phyloP scores from a whole-genome alignment of 2,113 vertebrate species.

The Casuarius casuarius region DNA sequence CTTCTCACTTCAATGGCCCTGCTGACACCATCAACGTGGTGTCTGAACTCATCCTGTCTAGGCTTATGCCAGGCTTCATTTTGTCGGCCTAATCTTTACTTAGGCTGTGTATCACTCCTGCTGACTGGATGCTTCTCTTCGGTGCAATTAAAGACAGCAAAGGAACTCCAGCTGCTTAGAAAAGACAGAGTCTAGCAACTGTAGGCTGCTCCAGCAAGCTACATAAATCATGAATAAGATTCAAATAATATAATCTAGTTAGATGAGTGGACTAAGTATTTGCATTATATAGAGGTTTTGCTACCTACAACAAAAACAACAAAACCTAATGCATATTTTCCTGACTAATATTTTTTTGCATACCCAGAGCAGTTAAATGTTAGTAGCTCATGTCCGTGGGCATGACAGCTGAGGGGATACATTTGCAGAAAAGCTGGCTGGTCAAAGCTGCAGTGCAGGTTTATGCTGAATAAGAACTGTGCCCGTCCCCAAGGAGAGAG shows the following conservation, averaged over 20 bases:
- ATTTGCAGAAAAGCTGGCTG: not conserved
- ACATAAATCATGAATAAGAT: not conserved
- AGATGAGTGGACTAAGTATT: not conserved
- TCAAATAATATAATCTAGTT: not conserved
- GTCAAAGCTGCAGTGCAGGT: not conserved
- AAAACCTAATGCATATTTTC: not conserved
- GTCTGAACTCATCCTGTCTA: not conserved
- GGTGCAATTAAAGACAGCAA: not conserved
- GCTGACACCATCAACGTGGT: not conserved
- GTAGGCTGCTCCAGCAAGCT: not conserved
- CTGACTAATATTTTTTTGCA: not conserved
- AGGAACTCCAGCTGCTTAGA: not conserved
- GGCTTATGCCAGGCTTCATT: not conserved
- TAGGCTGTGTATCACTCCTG: not conserved
- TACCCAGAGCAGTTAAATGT: not conserved
- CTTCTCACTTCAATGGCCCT: slow-evolving; percentile 25
- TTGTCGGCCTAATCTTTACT: not conserved
- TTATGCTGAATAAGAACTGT: not conserved
- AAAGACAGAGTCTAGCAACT: not conserved
- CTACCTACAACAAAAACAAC: too few species aligned
- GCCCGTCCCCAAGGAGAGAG: rapidly evolving
- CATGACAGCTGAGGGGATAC: rapidly evolving
- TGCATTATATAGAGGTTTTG: rapidly evolving
- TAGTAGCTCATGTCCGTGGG: rapidly evolving
- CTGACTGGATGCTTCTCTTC: not conserved